Conservation (phyloP, 2,113 vertebrate genomes). For the Takifugu flavidus region DNA sequence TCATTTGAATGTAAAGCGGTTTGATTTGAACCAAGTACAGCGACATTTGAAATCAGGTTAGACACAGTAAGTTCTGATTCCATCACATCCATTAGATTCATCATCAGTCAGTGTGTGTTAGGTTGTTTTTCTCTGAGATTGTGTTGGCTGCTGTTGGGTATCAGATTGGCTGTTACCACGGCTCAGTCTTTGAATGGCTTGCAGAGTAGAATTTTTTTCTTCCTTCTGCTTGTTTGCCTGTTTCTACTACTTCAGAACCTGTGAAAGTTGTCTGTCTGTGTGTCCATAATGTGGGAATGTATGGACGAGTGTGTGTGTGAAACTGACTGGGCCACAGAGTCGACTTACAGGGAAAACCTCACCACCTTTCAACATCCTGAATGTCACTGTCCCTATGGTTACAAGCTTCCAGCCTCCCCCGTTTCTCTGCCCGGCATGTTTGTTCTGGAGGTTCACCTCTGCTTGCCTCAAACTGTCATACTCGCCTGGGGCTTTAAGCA, state of each 20-base stretch:
- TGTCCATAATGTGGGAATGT: constrained; percentile 47
- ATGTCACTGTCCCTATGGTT: constrained; percentile 58
- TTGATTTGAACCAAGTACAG: constrained; percentile 61
- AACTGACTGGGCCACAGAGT: constrained; percentile 70
- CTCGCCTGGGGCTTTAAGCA: constrained; percentile 68
- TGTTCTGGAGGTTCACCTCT: constrained; percentile 64
- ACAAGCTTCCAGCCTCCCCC: constrained; percentile 57
- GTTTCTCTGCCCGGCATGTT: constrained; percentile 69
- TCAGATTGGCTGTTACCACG: constrained; percentile 76
- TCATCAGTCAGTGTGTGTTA: constrained; percentile 43
- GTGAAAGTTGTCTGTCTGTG: constrained; percentile 65
- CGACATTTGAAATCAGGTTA: constrained; percentile 67
- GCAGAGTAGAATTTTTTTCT: constrained; percentile 70
- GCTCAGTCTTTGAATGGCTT: constrained; percentile 77
- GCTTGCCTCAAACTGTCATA: constrained; percentile 62
- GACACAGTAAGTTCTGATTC: constrained; percentile 67
- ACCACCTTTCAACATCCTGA: constrained; percentile 58
- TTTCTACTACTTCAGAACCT: constrained; percentile 72
- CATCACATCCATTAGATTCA: constrained; percentile 64
- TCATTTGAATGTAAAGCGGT: constrained; percentile 70
- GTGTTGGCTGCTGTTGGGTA: constrained; percentile 71
- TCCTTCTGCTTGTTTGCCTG: constrained; percentile 74
- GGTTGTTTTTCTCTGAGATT: constrained; percentile 58
- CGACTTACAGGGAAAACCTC: constrained; percentile 75
- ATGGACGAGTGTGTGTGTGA: constrained; percentile 22